Evolutionary conservation across 92 coral and sea anemone species (phyloP).

Genomic region (Blastomussa wellsi): DNA sequence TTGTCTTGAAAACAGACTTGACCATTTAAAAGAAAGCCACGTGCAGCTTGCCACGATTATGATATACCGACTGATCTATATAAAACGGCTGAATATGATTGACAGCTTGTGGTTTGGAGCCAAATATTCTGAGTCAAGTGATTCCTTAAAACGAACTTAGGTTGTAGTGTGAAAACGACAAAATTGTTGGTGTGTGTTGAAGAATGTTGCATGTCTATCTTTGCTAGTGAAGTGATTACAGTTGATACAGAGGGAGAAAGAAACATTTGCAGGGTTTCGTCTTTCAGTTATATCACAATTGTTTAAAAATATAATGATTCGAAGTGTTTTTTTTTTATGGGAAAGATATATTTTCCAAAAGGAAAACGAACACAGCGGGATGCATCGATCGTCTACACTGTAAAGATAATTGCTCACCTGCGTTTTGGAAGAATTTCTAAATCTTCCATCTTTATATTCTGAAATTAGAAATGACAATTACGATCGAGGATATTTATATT

Average conservation of each 20-base stretch:
- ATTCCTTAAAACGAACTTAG: too few species aligned
- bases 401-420: not conserved
- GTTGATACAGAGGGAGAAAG: not conserved
- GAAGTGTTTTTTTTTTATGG: too few species aligned
- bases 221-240: not conserved
- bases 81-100: too few species aligned
- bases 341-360: not conserved
- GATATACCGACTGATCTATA: too few species aligned
- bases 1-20: too few species aligned
- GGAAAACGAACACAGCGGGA: not conserved
- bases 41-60: too few species aligned
- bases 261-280: not conserved
- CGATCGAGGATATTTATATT: not conserved
- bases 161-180: too few species aligned
- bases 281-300: not conserved
- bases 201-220: too few species aligned
- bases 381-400: not conserved
- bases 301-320: not conserved
- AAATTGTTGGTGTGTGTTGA: too few species aligned
- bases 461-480: not conserved
- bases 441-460: conserved; percentile 23
- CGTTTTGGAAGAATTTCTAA: conserved; percentile 19
- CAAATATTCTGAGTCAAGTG: too few species aligned
- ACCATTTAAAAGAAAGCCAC: too few species aligned
- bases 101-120: too few species aligned